phyloP scores from a whole-genome alignment of 2,113 vertebrate species.

The Ictalurus furcatus region DNA sequence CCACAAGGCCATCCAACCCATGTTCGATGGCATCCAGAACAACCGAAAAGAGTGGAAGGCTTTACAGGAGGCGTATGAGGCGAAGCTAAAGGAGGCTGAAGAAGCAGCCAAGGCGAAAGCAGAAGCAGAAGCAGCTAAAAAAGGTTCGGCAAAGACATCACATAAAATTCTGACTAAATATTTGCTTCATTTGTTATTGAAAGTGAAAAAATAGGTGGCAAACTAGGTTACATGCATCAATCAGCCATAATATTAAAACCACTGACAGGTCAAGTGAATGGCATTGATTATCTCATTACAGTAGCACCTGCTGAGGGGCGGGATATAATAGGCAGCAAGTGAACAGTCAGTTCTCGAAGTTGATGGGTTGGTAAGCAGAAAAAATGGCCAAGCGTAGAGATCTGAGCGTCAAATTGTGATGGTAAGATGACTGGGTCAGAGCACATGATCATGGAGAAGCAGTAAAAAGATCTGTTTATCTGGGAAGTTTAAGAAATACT shows the following conservation, averaged over 20 bases:
- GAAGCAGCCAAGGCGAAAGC: constrained; percentile 78
- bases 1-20: constrained; percentile 88
- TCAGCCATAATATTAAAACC: no score
- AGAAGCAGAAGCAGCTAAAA: constrained; percentile 62
- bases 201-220: neutral
- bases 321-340: no score
- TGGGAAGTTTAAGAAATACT: neutral
- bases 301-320: no score
- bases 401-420: no score
- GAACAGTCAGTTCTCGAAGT: no score
- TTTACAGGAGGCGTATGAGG: constrained; percentile 85
- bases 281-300: no score
- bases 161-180: neutral
- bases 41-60: constrained; percentile 94
- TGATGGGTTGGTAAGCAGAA: no score
- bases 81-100: constrained; percentile 81
- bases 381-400: no score
- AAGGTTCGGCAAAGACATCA: constrained; percentile 69
- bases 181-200: neutral
- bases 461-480: neutral
- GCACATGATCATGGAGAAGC: neutral
- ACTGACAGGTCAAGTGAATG: no score
- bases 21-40: constrained; percentile 89
- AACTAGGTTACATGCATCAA: no score
- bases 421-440: no score